Conservation (phyloP, 2,888 invertebrate species). For the Selenia dentaria region DNA sequence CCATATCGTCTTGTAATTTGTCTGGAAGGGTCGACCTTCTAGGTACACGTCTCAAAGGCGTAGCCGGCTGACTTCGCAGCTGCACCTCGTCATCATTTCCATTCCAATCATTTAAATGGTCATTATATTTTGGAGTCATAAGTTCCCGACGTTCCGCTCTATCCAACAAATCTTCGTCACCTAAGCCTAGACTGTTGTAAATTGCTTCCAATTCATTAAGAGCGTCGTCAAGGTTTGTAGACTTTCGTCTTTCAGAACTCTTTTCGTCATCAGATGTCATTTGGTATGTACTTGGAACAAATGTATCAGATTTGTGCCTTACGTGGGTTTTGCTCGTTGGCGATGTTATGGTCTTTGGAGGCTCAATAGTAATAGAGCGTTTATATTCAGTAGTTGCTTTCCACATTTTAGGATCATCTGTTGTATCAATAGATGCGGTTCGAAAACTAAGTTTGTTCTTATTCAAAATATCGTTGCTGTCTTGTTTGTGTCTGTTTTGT, state of each 20-base stretch:
- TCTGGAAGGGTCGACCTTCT: slow-evolving; percentile 85
- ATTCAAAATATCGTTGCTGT: slow-evolving; percentile 56
- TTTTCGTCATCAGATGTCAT: slow-evolving; percentile 77
- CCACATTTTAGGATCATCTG: slow-evolving; percentile 75
- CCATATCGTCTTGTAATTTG: slow-evolving; percentile 91
- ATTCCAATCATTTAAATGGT: slow-evolving; percentile 79
- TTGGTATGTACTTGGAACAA: slow-evolving; percentile 61
- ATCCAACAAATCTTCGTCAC: slow-evolving; percentile 92
- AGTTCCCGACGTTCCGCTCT: slow-evolving; percentile 90
- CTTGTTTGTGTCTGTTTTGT: slow-evolving; percentile 48
- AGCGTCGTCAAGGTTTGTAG: slow-evolving; percentile 94
- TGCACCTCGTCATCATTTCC: slow-evolving; percentile 77
- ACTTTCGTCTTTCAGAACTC: slow-evolving; percentile 85
- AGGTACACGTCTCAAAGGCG: slow-evolving; percentile 67
- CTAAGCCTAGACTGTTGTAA: slow-evolving; percentile 93
- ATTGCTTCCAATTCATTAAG: slow-evolving; percentile 96
- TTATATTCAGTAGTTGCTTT: slow-evolving; percentile 80
- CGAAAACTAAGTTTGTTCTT: slow-evolving; percentile 59
- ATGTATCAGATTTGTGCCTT: slow-evolving; percentile 77
- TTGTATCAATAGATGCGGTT: slow-evolving; percentile 58
- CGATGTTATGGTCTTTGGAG: slow-evolving; percentile 58
- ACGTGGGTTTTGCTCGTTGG: slow-evolving; percentile 70
- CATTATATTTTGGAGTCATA: slow-evolving; percentile 81
- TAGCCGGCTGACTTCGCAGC: slow-evolving; percentile 73
- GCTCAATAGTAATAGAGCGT: slow-evolving; percentile 66